These are phyloP conservation scores for Ormyrus pomaceus DNA, from an alignment of 2,888 invertebrate species.

Conservation along the genomic window DNA sequence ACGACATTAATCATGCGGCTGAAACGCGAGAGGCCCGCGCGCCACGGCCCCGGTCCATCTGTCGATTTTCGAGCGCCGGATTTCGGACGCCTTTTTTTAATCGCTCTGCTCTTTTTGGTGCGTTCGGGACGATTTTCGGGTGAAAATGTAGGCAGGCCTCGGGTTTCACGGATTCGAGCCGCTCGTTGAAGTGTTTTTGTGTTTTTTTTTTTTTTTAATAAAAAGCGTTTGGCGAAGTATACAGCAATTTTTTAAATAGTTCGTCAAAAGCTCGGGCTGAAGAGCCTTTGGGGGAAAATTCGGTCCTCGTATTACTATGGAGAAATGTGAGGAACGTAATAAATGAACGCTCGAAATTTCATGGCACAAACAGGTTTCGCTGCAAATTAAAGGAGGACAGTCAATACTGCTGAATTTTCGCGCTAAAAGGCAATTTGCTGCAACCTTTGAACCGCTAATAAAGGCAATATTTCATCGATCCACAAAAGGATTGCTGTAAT, in stretches of 20 bases:
- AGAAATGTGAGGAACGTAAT: not conserved
- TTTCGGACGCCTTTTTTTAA: not conserved
- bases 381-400: not conserved
- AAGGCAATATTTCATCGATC: not conserved
- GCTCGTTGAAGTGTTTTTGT: no score
- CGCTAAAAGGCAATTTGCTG: not conserved
- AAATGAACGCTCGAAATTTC: not conserved
- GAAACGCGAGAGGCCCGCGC: conserved; percentile 44
- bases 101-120: no score
- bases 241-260: no score
- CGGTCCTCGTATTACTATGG: no score
- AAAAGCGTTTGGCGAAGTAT: no score
- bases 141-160: no score
- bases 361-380: conserved; percentile 5
- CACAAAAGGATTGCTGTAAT: not conserved
- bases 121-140: no score
- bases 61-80: conserved; percentile 36
- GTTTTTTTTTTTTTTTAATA: no score
- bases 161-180: no score
- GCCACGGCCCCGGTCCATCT: conserved; percentile 32
- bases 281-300: not conserved
- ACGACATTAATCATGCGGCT: conserved; percentile 55
- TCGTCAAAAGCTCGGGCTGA: no score
- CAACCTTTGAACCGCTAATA: not conserved
- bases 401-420: not conserved